Evolutionary conservation across 2,888 invertebrate genomes (phyloP), one percentile per base, ranked within the genome.

Genomic region (Syrphus vitripennis): DNA sequence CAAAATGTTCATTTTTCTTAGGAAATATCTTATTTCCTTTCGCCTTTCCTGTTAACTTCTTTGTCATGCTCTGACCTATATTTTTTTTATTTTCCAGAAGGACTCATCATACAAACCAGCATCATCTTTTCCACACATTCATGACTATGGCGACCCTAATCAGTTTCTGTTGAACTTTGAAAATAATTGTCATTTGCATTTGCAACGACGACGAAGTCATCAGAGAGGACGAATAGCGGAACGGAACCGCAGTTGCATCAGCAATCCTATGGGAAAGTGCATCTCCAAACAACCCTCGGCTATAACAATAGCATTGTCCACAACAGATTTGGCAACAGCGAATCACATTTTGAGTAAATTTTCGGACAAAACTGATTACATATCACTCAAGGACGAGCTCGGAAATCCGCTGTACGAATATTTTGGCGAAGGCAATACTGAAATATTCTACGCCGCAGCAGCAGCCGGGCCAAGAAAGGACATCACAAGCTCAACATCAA

Each of bases 261-360:
- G n/a, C n/a, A 69, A 86, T 83, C 89, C 91, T 90, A 92, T 92
- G 92, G 92, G 92, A 90, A 92, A 92, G 91, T 92, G 92, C 90
- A 90, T 92, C 78, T 92, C 92, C 61, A 91, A 92, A 88, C 92
- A 92, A 89, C 89, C 91, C 69, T 89, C 91, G 88, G 88, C 89
- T 83, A 89, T 91, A 88, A 91, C 91, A 89, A 90, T 91, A 89
- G 90, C 92, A 83, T 79, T 90, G 87, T 91, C 91, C 84, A 90
- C 91, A 81, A 90, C 90, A 89, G 91, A 91, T 89, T 90, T 91
- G 89, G 90, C 89, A 88, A 88, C 88, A 81, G 89, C 88, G 42
- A 89, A 87, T 88, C 87, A 89, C 81, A 89, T 89, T 83, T 88
- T 89, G 88, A 90, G 88, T 75, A 88, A 89, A 88, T 88, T 89